Evolutionary conservation across 2,888 invertebrate genomes (phyloP), one percentile per base, ranked within the genome.

Genomic region (Eupeodes luniger): DNA sequence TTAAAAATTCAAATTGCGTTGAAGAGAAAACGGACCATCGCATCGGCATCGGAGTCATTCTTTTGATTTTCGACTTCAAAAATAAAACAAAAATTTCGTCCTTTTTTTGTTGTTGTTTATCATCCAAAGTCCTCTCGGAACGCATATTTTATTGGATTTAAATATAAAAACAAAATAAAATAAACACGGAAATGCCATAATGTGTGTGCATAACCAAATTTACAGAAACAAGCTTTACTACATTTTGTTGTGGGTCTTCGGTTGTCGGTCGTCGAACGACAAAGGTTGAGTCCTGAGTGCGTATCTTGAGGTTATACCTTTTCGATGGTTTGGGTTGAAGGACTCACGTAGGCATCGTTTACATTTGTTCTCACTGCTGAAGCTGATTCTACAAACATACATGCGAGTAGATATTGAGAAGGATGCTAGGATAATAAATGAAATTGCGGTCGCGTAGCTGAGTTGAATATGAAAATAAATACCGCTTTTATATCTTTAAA

Each of bases 151-250:
- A 74, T 78, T 53, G 78, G 53, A 72, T 74, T 74, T 74, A 61
- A 79, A 74, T 72, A 16, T 49, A 74, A 55, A 61, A 72, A 55
- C 44, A 27, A 66, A 49, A 27, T 27, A 27, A 34, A 12, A 53
- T n/a, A 47, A 59, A 59, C 64, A 80, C 64, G 81, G 55, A 74
- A 83, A 67, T 40, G 64, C 51, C 66, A 77, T 74, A 53, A 57
- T 77, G 59, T 81, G 67, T 85, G 77, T 85, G 85, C 77, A 81
- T 85, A 85, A 85, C 67, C 85, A 77, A 85, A 85, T 85, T 27
- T 85, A 85, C 49, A 40, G 74, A 81, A 53, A 55, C 81, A 78
- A 85, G 74, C 69, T 85, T 61, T 27, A 5, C 4, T n/a, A 72
- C 61, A 67, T 80, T 53, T 34, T 51, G 53, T 74, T 51, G 27